These are phyloP conservation scores for Pasiphila rectangulata DNA, from an alignment of 2,888 invertebrate genomes.

Conservation along the genomic window DNA sequence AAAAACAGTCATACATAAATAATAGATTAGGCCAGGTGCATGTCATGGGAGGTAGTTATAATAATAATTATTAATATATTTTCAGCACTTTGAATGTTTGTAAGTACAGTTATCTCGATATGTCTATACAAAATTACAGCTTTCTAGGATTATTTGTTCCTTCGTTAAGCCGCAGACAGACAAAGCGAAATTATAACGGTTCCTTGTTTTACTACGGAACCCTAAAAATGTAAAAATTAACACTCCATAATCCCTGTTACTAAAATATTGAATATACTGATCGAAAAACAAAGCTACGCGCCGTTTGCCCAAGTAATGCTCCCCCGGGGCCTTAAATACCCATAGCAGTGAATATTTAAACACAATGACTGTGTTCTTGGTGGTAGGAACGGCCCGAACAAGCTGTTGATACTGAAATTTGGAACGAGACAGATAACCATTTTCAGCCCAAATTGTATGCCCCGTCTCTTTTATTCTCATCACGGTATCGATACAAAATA, in stretches of 20 bases:
- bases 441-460: constrained; percentile 12
- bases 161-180: no score
- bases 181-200: no score
- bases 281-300: constrained; percentile 6
- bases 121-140: no score
- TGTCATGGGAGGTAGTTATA: no score
- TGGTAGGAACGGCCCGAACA: constrained; percentile 31
- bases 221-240: neutral
- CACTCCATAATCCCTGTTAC: neutral
- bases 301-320: constrained; percentile 12
- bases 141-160: no score
- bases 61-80: no score
- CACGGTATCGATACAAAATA: constrained; percentile 10
- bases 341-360: constrained; percentile 37
- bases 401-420: constrained; percentile 30
- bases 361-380: constrained; percentile 15
- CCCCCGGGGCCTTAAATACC: constrained; percentile 16
- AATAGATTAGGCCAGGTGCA: no score
- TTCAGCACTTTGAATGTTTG: no score
- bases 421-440: constrained; percentile 23
- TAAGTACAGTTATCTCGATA: no score
- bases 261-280: constrained; percentile 12
- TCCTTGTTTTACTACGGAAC: no score
- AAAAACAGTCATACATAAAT: no score
- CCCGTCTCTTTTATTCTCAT: constrained; percentile 23